Evolutionary conservation across 2,113 vertebrate species (phyloP).

Genomic region (Phalacrocorax brasilianus): DNA sequence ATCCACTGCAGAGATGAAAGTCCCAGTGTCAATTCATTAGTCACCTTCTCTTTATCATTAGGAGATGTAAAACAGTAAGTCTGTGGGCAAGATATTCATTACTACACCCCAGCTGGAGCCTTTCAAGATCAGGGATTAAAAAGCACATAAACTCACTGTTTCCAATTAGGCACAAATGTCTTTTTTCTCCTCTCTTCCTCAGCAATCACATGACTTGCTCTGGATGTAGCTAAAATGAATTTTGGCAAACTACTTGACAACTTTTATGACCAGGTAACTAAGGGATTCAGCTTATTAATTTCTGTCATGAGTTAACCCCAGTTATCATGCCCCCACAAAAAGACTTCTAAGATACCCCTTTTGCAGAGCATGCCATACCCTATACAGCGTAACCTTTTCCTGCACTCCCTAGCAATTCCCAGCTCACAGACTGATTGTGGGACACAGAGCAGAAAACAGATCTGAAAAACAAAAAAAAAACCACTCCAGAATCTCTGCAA

Average conservation of each 20-base stretch:
- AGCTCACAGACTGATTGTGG: neutral
- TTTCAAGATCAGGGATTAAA: conserved; percentile 1
- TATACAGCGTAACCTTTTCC: neutral
- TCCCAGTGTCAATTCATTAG: neutral
- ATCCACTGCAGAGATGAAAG: neutral
- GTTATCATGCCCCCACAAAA: neutral
- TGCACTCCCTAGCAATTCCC: neutral
- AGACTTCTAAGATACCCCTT: neutral
- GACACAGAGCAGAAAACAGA: neutral
- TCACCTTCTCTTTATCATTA: neutral
- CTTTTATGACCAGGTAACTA: neutral
- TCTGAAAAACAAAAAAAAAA: neutral
- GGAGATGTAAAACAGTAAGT: neutral
- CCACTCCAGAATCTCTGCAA: neutral
- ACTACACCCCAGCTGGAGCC: neutral
- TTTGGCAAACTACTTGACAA: neutral
- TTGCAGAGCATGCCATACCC: neutral
- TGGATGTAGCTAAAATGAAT: neutral
- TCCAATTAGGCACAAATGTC: neutral
- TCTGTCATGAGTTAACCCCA: neutral
- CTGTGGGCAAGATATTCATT: neutral
- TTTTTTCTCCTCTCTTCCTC: neutral
- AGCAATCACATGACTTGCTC: neutral
- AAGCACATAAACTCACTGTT: neutral
- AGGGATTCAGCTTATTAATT: neutral